Percentiles rank a stretch among this genome's conserved stretches.
These are phyloP conservation scores for Caenorhabditis sp. DNA, from an alignment of 2,888 invertebrate species.

Conservation along the genomic window DNA sequence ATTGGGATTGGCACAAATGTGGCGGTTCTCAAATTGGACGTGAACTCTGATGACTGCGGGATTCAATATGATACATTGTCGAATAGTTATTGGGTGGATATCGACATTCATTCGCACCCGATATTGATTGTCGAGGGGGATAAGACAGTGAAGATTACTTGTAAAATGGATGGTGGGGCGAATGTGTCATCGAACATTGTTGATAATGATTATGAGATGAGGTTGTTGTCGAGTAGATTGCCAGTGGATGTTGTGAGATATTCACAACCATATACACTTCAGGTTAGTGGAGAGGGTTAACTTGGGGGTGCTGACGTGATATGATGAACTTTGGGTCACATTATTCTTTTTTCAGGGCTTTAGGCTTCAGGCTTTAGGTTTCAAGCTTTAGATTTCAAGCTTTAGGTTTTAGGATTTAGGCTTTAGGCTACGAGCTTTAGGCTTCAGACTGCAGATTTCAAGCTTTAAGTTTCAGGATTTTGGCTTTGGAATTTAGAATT, in stretches of 20 bases:
- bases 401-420: no score
- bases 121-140: constrained; percentile 49
- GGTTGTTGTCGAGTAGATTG: constrained; percentile 27
- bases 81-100: constrained; percentile 23
- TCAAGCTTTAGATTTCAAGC: no score
- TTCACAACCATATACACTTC: constrained; percentile 39
- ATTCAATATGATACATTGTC: constrained; percentile 23
- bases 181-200: constrained; percentile 3
- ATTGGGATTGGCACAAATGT: constrained; percentile 48
- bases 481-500: no score
- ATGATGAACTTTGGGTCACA: no score
- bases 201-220: constrained; percentile 23
- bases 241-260: constrained; percentile 29
- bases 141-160: constrained; percentile 43
- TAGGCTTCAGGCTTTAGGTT: no score
- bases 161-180: constrained; percentile 19
- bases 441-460: no score
- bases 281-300: no score
- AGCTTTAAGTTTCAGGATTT: no score
- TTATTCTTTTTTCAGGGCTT: no score
- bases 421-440: no score
- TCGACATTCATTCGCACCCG: constrained; percentile 49
- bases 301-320: no score
- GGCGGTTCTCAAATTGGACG: constrained; percentile 35
- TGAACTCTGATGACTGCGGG: constrained; percentile 38